Evolutionary conservation across 2,797 vertebrate species (phyloP), one percentile per base, ranked within the genome.

Genomic region (Nyctalus aviator): DNA sequence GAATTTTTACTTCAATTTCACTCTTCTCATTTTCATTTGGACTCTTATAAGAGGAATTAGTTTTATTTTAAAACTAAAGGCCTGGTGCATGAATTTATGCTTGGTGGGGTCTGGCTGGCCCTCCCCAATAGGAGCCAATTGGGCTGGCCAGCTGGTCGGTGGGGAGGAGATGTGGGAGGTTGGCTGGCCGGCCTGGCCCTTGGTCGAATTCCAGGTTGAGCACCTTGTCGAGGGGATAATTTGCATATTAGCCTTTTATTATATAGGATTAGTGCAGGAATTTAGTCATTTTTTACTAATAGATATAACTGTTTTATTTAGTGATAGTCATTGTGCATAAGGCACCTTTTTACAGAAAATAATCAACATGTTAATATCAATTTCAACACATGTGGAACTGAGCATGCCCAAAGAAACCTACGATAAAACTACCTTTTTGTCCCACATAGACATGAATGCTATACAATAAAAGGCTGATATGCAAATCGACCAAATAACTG

Each of bases 11-110:
- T 84, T 82, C 79, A 64, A 84, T 93, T 94, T 87, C 21, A 11
- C 50, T 85, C 10, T 69, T 78, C 66, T 66, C 27, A 62, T 90
- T 95, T 92, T 89, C 90, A 77, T 91, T 84, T 96, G 18, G 82
- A 66, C 10, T 57, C 55, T 75, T 64, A 2, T 30, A 75, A 89
- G 46, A 84, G n/a, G 23, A 41, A 68, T 91, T 72, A 35, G 30
- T 95, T 91, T 30, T 44, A 64, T 76, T 84, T 88, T 69, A 77
- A 88, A 82, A 76, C n/a, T 79, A 87, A 7, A 62, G 59, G 13
- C 27, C 12, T 1, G 2, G 27, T 30, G 59, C 27, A 62, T 62
- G 59, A 62, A 62, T 14, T 62, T 2, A 1, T 62, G 12, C 27
- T 62, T 12, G 53, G 8, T 55, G 53, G 21, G 3, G 53, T 55